phyloP scores from a whole-genome alignment of 2,888 invertebrate genomes.

The Pachliopta kotzebuea region DNA sequence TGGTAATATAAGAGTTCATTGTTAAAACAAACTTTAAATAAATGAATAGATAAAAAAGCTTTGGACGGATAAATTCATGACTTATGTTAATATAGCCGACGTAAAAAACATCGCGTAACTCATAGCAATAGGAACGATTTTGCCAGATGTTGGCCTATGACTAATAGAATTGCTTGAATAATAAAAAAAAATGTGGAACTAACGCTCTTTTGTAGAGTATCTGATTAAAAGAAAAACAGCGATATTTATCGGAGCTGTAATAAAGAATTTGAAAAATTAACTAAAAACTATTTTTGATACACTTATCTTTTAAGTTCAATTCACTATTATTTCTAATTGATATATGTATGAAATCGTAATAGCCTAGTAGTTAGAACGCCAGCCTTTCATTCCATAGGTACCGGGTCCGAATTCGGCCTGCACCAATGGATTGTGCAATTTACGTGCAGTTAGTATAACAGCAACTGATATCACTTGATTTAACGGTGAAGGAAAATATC shows the following conservation, averaged over 20 bases:
- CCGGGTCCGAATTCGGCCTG: too few relatives aligned
- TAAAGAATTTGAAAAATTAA: slow-evolving; percentile 23
- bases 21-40: slow-evolving; percentile 23
- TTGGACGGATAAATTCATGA: slow-evolving; percentile 23
- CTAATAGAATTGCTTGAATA: slow-evolving; percentile 24
- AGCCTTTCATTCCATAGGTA: too few relatives aligned
- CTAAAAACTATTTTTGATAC: not conserved
- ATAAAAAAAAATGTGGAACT: slow-evolving; percentile 22
- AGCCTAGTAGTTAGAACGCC: too few relatives aligned
- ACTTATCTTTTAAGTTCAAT: not conserved
- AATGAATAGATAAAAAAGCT: slow-evolving; percentile 23
- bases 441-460: too few relatives aligned
- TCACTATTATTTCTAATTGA: slow-evolving; percentile 7
- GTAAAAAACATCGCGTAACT: slow-evolving; percentile 24
- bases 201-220: slow-evolving; percentile 17
- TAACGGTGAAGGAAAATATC: too few relatives aligned
- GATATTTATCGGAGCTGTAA: slow-evolving; percentile 14
- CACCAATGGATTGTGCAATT: too few relatives aligned
- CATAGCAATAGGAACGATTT: slow-evolving; percentile 27
- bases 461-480: too few relatives aligned
- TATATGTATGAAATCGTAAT: too few relatives aligned
- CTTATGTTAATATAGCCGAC: slow-evolving; percentile 27
- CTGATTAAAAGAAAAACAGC: slow-evolving; percentile 16
- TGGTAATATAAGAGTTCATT: slow-evolving; percentile 13
- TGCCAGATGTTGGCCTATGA: slow-evolving; percentile 28